A percentile compares a stretch with the other conserved stretches of the same genome.
Evolutionary conservation across 2,797 vertebrate genomes (phyloP).

Genomic region (Cuniculus paca): DNA sequence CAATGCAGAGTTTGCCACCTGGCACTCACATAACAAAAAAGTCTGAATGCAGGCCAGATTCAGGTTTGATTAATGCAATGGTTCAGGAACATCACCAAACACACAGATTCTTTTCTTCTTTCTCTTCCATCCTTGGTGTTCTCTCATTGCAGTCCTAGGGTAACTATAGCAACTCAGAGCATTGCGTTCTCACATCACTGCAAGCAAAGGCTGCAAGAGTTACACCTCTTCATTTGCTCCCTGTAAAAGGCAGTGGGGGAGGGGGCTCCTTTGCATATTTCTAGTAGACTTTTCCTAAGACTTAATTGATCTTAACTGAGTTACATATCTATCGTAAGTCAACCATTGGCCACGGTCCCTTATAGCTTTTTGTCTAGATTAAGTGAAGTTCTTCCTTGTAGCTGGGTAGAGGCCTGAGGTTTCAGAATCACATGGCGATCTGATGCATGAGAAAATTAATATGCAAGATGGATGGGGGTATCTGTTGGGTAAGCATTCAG

Average conservation of each 20-base stretch:
- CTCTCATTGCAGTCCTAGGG: not conserved
- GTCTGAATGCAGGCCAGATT: not conserved
- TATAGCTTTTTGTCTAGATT: not conserved
- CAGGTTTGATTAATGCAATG: not conserved
- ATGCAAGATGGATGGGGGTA: not conserved
- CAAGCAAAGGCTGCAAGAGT: not conserved
- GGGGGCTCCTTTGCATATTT: not conserved
- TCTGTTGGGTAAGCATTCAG: not conserved
- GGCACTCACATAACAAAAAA: not conserved
- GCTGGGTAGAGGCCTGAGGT: not conserved
- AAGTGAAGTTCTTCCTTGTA: not conserved
- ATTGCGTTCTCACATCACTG: not conserved
- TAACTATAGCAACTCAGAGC: not conserved
- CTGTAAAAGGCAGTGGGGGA: not conserved
- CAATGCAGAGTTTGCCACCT: not conserved
- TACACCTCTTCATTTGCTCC: not conserved
- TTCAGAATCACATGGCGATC: not conserved
- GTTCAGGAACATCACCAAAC: not conserved
- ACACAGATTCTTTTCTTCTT: not conserved
- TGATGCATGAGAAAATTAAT: not conserved
- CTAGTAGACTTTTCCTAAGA: constrained; percentile 15
- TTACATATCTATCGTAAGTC: not conserved
- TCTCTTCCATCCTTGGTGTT: not conserved
- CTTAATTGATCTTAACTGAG: not conserved
- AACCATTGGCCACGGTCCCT: constrained; percentile 19